A percentile compares a stretch with the other conserved stretches of the same genome.
Evolutionary conservation across 1,140 invertebrate species (phyloP).

Genomic region (Caenorhabditis elegans): DNA sequence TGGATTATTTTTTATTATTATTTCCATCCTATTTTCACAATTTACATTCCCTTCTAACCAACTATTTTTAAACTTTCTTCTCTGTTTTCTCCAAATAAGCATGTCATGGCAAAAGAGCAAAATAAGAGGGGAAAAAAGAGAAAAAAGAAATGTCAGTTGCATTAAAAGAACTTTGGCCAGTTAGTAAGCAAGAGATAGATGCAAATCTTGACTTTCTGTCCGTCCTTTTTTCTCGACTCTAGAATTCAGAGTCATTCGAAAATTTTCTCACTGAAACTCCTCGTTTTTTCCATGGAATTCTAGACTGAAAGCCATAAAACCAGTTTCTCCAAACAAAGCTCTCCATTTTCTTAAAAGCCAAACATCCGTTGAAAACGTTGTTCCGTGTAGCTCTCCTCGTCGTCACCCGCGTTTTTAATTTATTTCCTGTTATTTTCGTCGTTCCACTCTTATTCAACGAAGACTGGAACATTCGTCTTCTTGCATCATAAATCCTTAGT

Average conservation of each 20-base stretch:
- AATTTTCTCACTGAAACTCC: too few species aligned
- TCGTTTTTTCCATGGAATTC: too few species aligned
- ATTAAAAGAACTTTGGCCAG: constrained; percentile 21
- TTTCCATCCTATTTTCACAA: neutral
- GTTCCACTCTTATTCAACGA: neutral
- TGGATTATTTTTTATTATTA: neutral
- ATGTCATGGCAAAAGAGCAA: neutral
- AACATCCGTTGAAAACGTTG: neutral
- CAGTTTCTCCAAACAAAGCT: too few species aligned
- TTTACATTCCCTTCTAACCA: neutral
- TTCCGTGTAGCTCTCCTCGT: neutral
- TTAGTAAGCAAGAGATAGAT: constrained; percentile 21
- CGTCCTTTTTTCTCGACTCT: neutral
- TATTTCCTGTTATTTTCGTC: constrained; percentile 1
- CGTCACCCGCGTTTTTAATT: neutral
- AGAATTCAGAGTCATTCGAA: neutral
- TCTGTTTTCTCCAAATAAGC: neutral
- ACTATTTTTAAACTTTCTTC: neutral
- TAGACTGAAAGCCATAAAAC: too few species aligned
- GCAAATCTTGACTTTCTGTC: constrained; percentile 1
- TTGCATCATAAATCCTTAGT: neutral
- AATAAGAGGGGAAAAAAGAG: neutral
- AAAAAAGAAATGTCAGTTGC: constrained; percentile 1
- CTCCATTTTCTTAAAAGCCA: neutral
- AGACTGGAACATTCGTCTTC: neutral